Base-by-base conservation (phyloP, 2,797 vertebrate genomes). In the Neoniphon sammara region DNA sequence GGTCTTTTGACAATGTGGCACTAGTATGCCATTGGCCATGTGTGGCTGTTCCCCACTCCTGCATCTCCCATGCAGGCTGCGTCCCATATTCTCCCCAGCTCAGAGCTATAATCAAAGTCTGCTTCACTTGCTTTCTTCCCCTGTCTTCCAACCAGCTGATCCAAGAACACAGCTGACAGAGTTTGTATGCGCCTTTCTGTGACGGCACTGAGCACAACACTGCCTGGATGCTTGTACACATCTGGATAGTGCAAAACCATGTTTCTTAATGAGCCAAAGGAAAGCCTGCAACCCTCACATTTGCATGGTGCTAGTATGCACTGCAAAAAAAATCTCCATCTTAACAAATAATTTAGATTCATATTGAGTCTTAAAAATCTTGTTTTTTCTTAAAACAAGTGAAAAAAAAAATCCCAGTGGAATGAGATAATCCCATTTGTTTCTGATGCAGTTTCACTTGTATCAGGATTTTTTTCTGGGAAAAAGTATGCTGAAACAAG, bases 91-190 rank as follows among this genome's bases (percentile, higher is more conserved):
- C 85, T 75, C n/a, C 70, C 64, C 68, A 70, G 83, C 90, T 88
- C 70, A 82, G 70, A 91, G 91, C 90, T 65, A 83, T 85, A 87
- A 91, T 81, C 85, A 82, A 81, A 86, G 81, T 90, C 85, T 83
- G 89, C 88, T 88, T 87, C 83, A 81, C 78, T 91, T 81, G 78
- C 67, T 84, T 58, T 74, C 73, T 64, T 36, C 47, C 66, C 72
- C 79, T n/a, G 56, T 81, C 77, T 81, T 78, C 74, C 52, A 72
- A 87, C 79, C 88, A 90, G 88, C 84, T 89, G 84, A 89, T 87
- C 77, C 55, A 69, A 69, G 73, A 85, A 70, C 78, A 88, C 83
- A 87, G 84, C 65, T 88, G 83, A 89, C 83, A 82, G 85, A 78
- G 65, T 87, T 79, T 61, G 59, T 46, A 30, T 30, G 21, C 42